Conservation (phyloP, 2,113 vertebrate genomes). For the Asarcornis scutulata region DNA sequence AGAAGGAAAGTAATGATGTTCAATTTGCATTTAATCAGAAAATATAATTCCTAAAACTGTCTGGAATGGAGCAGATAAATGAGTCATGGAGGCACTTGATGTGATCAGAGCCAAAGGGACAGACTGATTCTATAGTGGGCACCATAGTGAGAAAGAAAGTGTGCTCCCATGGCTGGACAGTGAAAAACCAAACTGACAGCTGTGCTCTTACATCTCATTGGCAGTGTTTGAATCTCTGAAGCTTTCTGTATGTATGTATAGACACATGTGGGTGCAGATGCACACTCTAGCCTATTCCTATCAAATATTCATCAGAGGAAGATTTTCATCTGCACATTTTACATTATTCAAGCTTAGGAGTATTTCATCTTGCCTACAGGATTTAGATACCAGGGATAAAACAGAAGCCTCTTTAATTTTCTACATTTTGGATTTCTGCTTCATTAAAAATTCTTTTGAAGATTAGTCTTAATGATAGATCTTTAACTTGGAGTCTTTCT, state of each 20-base stretch:
- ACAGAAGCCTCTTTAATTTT: conserved; percentile 7
- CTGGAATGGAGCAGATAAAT: not conserved
- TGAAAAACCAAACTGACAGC: not conserved
- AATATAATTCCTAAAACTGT: not conserved
- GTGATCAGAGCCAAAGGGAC: not conserved
- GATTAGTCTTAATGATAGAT: not conserved
- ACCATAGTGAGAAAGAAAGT: fast-evolving
- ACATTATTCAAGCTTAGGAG: conserved; percentile 44
- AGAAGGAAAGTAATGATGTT: too few species aligned
- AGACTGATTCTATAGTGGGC: not conserved
- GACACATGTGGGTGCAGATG: not conserved
- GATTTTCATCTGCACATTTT: conserved; percentile 7
- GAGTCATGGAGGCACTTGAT: not conserved
- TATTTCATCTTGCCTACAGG: conserved; percentile 34
- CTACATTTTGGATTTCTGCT: conserved; percentile 8
- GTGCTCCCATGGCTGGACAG: not conserved
- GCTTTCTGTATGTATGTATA: not conserved
- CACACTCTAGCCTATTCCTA: not conserved
- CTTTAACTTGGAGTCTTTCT: conserved; percentile 5
- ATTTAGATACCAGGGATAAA: conserved; percentile 34
- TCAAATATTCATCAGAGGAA: conserved; percentile 56
- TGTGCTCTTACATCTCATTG: not conserved
- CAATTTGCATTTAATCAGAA: not conserved
- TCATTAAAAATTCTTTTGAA: conserved; percentile 54
- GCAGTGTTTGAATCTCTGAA: not conserved